Evolutionary conservation across 1,140 invertebrate species (phyloP).

Genomic region (Dendrolimus punctatus): DNA sequence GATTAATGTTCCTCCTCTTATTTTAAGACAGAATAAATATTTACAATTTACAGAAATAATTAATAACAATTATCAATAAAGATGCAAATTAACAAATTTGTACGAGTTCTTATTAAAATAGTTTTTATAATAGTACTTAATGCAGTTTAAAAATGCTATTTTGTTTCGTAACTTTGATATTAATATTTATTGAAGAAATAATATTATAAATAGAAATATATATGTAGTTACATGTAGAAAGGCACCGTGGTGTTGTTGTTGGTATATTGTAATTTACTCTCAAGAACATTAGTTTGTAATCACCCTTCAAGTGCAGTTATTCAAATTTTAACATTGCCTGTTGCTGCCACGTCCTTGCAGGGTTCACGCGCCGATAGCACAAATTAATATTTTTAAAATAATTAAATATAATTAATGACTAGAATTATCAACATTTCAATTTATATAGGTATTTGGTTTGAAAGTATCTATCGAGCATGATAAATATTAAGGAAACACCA

Average conservation of each 20-base stretch:
- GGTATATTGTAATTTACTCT: slow-evolving; percentile 48
- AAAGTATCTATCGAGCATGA: slow-evolving; percentile 50
- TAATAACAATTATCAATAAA: slow-evolving; percentile 70
- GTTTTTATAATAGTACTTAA: slow-evolving; percentile 70
- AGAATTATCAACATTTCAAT: slow-evolving; percentile 29
- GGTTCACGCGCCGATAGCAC: slow-evolving; percentile 60
- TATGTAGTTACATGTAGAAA: slow-evolving; percentile 67
- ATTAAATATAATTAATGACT: slow-evolving; percentile 26
- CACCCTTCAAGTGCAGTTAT: slow-evolving; percentile 69
- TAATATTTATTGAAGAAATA: slow-evolving; percentile 71
- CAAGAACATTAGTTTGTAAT: slow-evolving; percentile 51
- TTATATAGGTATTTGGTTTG: slow-evolving; percentile 49
- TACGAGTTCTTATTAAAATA: slow-evolving; percentile 70
- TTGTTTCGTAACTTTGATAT: slow-evolving; percentile 73
- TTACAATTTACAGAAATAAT: slow-evolving; percentile 69
- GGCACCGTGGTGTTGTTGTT: slow-evolving; percentile 45
- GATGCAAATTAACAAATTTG: slow-evolving; percentile 67
- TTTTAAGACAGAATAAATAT: slow-evolving; percentile 73
- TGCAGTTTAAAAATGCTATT: slow-evolving; percentile 65
- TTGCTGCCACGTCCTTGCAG: slow-evolving; percentile 53
- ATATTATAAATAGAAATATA: slow-evolving; percentile 68
- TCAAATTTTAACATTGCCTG: slow-evolving; percentile 72
- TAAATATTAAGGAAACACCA: slow-evolving; percentile 47
- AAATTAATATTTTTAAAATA: slow-evolving; percentile 40
- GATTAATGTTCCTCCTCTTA: slow-evolving; percentile 73